Conservation (phyloP, 2,113 vertebrate species). For the Pantherophis guttatus region DNA sequence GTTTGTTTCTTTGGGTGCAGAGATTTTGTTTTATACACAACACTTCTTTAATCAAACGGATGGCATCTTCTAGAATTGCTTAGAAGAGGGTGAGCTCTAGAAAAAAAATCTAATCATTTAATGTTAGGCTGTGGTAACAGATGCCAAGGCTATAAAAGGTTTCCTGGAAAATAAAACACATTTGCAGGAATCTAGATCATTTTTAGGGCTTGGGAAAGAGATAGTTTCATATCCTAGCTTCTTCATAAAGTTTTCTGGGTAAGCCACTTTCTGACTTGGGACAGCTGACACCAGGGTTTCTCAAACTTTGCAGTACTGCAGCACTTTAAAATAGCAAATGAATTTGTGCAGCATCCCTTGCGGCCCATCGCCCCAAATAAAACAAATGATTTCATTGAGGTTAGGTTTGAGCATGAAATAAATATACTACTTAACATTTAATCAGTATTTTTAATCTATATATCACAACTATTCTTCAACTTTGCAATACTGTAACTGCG, state of each 20-base stretch:
- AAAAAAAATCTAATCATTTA: background rate
- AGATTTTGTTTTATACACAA: background rate
- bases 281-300: background rate
- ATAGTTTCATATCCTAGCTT: background rate
- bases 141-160: background rate
- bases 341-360: background rate
- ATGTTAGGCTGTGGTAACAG: background rate
- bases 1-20: background rate
- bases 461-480: background rate
- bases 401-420: background rate
- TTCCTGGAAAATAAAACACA: background rate
- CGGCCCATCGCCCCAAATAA: background rate
- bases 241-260: background rate
- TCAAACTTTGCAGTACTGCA: background rate
- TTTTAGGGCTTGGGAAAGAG: background rate
- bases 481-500: background rate
- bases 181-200: background rate
- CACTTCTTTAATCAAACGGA: background rate
- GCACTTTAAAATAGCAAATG: background rate
- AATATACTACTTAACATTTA: background rate
- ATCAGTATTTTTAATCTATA: background rate
- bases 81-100: background rate
- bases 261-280: background rate
- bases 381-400: background rate
- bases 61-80: background rate